A percentile compares a stretch with the other conserved stretches of the same genome.
These are phyloP conservation scores for Chaetorhynchus papuensis DNA, from an alignment of 2,113 vertebrate species.

Conservation along the genomic window DNA sequence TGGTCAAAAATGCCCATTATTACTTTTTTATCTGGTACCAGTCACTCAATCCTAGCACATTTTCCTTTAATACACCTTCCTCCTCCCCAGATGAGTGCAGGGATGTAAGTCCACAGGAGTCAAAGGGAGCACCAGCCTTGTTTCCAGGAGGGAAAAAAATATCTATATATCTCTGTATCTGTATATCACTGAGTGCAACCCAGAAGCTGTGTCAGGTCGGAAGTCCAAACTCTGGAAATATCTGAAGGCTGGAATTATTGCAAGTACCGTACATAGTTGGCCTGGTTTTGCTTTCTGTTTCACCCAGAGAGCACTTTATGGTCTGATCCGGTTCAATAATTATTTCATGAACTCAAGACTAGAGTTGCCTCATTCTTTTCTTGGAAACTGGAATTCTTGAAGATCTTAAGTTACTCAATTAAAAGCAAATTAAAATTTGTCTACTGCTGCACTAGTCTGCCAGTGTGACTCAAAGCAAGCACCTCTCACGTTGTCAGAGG, in stretches of 20 bases:
- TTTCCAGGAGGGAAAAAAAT: background rate
- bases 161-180: background rate
- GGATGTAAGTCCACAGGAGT: background rate
- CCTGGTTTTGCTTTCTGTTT: background rate
- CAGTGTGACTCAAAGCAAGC: background rate
- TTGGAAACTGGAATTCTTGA: background rate
- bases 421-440: background rate
- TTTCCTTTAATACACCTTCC: background rate
- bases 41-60: background rate
- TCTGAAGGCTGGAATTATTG: background rate
- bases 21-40: background rate
- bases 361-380: background rate
- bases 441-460: background rate
- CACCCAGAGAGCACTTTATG: background rate
- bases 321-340: background rate
- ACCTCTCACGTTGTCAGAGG: background rate
- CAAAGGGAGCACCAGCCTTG: background rate
- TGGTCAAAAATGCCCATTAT: background rate
- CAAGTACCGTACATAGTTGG: rapidly evolving
- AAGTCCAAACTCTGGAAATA: background rate
- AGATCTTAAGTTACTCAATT: background rate
- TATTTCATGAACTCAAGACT: background rate
- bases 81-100: background rate
- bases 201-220: background rate
- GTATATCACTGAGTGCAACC: background rate